phyloP scores from a whole-genome alignment of 2,888 invertebrate species.

The Acanthosepion esculentum region DNA sequence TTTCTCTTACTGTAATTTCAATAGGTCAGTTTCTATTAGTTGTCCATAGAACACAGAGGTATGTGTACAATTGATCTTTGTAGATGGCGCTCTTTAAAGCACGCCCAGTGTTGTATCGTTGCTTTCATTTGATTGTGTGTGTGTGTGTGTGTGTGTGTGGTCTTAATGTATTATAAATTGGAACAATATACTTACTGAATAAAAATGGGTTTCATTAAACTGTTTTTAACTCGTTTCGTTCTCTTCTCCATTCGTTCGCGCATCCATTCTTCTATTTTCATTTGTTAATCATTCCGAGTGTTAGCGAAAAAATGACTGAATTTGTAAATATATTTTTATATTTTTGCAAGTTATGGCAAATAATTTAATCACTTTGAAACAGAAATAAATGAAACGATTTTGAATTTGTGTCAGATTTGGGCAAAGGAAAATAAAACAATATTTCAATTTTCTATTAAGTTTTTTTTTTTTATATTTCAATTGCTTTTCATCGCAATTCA shows the following conservation, averaged over 20 bases:
- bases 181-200: conserved; percentile 20
- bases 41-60: not conserved
- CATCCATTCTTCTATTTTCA: not conserved
- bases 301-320: not conserved
- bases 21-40: not conserved
- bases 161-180: not conserved
- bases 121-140: not conserved
- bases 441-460: too few species aligned
- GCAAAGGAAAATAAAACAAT: not conserved
- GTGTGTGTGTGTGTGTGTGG: not conserved
- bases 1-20: not conserved
- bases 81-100: conserved; percentile 38
- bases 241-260: not conserved
- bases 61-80: conserved; percentile 13
- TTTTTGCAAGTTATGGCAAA: not conserved
- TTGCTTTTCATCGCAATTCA: too few species aligned
- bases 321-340: not conserved
- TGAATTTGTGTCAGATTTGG: not conserved
- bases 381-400: not conserved
- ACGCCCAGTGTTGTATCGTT: not conserved
- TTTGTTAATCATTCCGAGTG: not conserved
- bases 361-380: conserved; percentile 5
- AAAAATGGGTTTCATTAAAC: not conserved
- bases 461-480: too few species aligned
- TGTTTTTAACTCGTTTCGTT: not conserved